Evolutionary conservation across 2,888 invertebrate species (phyloP), one percentile per base, ranked within the genome.

Genomic region (Ceramica pisi): DNA sequence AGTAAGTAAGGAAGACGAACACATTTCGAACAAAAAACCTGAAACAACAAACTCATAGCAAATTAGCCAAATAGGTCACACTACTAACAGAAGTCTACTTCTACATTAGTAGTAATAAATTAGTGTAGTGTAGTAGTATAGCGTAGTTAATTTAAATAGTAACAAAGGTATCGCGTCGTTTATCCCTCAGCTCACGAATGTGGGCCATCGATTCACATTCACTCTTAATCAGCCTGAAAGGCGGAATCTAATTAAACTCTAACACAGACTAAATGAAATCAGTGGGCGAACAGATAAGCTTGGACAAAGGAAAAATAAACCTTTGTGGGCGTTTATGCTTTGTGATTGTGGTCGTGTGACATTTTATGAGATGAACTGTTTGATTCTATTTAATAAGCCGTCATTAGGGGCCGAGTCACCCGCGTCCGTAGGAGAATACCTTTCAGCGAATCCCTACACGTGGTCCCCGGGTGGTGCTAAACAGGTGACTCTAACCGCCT

Each of bases 141-240:
- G 41, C 21, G 44, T 67, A 71, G 61, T 74, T 80, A 67, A 82
- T 79, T 73, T 69, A 75, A 82, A 82, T 67, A 68, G 71, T 72
- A 74, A 70, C 73, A 82, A 64, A 76, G 50, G 63, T 65, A 71
- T 84, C 71, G 69, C 48, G 53, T 71, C 61, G 57, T 73, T 78
- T 68, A 83, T 70, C 59, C 66, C 35, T 61, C 5, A 26, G 41
- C 51, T 59, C 56, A 73, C 61, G 57, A 83, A 85, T 85, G 84
- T 85, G 57, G 78, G 73, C 71, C 76, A 85, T 80, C 80, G 80
- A 82, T 81, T 79, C 71, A 70, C 80, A 75, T 84, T 75, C 72
- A 75, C 80, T 78, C 76, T 82, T 80, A 83, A 85, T 85, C 78
- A 83, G 79, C 64, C 71, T 77, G 81, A 80, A 85, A 85, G 85